Base-by-base conservation (phyloP, 2,888 invertebrate genomes). In the Poecilobothrus nobilitatus region DNA sequence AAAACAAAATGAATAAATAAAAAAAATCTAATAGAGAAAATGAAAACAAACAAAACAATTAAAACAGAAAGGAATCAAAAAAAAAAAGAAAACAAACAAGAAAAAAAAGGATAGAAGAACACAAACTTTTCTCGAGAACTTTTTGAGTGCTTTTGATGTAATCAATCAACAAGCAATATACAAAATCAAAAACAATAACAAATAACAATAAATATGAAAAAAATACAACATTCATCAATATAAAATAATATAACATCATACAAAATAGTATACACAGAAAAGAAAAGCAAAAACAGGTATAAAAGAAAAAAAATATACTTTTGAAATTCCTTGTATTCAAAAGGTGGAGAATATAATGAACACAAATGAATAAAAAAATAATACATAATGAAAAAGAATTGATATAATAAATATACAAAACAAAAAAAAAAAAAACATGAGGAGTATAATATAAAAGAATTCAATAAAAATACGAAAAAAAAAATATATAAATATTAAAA, bases 121-220 rank as follows among this genome's bases (percentile, higher is more conserved):
- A 27, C 27, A 41, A 41, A n/a, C n/a, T 53, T 53, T 41, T 53
- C 53, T 53, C 53, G 53, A 53, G 53, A 53, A 53, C 53, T 18
- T 53, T 53, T 53, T 53, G 53, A 53, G 53, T 53, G 53, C 53
- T 53, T 53, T 53, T 53, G 53, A 53, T 15, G 53, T 53, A 53
- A 53, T 53, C 53, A 53, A 53, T 53, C 53, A 53, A 53, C 53
- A 53, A 53, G 53, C 53, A 53, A 53, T 53, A 53, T 53, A 53
- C 18, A 53, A 18, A 53, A 53, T 6, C 9, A 15, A 53, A 53
- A 18, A 53, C 9, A 12, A 53, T 53, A 53, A 12, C 53, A 53
- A n/a, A 4, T 15, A 53, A 18, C 27, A 53, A 53, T 12, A 53
- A 37, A 10, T 37, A 37, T 37, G 41, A 12, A 27, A 37, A 37